Evolutionary conservation across 2,888 invertebrate species (phyloP), one percentile per base, ranked within the genome.

Genomic region (Amblyjoppa fuscipennis): DNA sequence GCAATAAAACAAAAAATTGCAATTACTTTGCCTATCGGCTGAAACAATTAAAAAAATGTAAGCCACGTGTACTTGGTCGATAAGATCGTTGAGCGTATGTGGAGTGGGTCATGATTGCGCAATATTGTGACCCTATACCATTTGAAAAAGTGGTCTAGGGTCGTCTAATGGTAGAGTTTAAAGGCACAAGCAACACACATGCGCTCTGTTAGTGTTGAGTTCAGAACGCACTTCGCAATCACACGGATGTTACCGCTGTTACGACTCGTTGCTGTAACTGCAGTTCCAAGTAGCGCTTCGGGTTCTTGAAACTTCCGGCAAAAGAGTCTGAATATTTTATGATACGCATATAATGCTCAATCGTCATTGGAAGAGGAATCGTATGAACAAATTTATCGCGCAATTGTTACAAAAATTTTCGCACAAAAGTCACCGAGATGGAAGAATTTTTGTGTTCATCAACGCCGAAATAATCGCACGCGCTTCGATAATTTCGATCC

Each of bases 71-170:
- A 64, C 61, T 64, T 16, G 6, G n/a, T n/a, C 53, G 45, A 59
- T 34, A 53, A 20, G 2, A 20, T 75, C n/a, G 45, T 64, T 64
- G 6, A 34, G 59, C 16, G 38, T 20, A 73, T 56, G 75, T 64
- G 66, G 64, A 76, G 38, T 76, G 64, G 75, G 75, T 76, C 75
- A 76, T 20, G 75, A 75, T 66, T 64, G 64, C 49, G 75, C 49
- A 64, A 64, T 64, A 64, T 64, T 64, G 16, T 34, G 31, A 64
- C 16, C 34, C 34, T 64, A 64, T 31, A 64, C 61, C 61, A 64
- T 31, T 34, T 34, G 16, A 16, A 31, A 64, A 64, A 64, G 61
- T 64, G 61, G 61, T n/a, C 61, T 31, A 61, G 13, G 13, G 61
- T 61, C 31, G 28, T 61, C 3, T 34, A 64, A 16, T n/a, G 61